Percentiles rank a stretch among this genome's conserved stretches.
phyloP scores from a whole-genome alignment of 2,113 vertebrate genomes.

The Cyrtonyx montezumae region DNA sequence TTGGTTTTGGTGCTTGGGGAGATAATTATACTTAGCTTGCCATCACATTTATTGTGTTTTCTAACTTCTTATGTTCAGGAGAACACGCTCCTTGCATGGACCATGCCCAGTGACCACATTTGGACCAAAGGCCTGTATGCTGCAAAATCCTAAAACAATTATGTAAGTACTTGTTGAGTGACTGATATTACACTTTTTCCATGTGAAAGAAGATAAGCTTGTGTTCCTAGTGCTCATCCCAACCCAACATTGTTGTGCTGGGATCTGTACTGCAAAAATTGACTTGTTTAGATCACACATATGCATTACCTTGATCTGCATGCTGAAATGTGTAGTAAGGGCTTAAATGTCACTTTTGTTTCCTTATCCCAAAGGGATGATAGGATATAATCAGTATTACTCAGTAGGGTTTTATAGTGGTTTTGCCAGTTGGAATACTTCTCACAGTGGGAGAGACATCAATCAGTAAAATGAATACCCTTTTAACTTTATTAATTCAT shows the following conservation, averaged over 20 bases:
- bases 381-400: neutral
- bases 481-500: neutral
- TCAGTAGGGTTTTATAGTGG: neutral
- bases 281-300: neutral
- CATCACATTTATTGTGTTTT: neutral
- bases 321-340: neutral
- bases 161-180: slow-evolving; percentile 85
- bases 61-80: slow-evolving; percentile 68
- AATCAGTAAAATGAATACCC: neutral
- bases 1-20: neutral
- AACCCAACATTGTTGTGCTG: neutral
- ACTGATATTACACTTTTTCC: neutral
- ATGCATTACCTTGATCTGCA: neutral
- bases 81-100: slow-evolving; percentile 93
- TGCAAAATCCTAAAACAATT: slow-evolving; percentile 93
- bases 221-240: fast-evolving
- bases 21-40: neutral
- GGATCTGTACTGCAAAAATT: neutral
- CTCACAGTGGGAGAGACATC: neutral
- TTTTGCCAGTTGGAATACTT: neutral
- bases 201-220: neutral
- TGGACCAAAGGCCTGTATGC: slow-evolving; percentile 96
- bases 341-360: neutral
- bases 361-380: neutral
- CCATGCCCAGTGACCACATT: slow-evolving; percentile 97